A percentile compares a stretch with the other conserved stretches of the same genome.
These are phyloP conservation scores for Prionailurus bengalensis DNA, from an alignment of 2,113 vertebrate species.

Conservation along the genomic window DNA sequence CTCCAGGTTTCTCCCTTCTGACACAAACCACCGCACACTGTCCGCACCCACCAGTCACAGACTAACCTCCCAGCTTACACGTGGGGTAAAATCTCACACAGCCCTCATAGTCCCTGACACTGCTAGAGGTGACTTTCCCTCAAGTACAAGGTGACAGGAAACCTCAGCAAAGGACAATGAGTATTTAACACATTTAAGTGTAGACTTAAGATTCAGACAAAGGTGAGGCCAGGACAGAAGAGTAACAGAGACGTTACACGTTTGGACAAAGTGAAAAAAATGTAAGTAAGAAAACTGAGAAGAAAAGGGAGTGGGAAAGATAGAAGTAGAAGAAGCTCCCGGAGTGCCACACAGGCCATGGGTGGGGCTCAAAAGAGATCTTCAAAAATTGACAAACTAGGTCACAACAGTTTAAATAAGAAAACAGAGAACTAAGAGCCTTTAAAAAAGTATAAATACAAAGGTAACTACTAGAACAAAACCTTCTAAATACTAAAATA, in stretches of 20 bases:
- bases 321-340: neutral
- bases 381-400: slow-evolving; percentile 24
- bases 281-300: neutral
- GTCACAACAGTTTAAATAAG: neutral
- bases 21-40: neutral
- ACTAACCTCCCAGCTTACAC: neutral
- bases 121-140: neutral
- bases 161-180: neutral
- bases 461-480: slow-evolving; percentile 6
- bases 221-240: neutral
- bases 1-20: neutral
- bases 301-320: neutral
- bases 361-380: neutral
- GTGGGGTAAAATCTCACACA: neutral
- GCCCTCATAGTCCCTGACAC: neutral
- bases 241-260: neutral
- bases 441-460: slow-evolving; percentile 21
- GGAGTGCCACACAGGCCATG: neutral
- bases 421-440: slow-evolving; percentile 1
- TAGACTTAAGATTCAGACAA: neutral
- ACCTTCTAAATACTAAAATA: neutral
- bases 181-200: neutral
- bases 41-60: neutral
- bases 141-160: neutral
- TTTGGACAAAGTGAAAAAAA: slow-evolving; percentile 15